Percentiles rank a stretch among this genome's conserved stretches.
Conservation (phyloP, 2,113 vertebrate genomes). For the Clarias batrachus region DNA sequence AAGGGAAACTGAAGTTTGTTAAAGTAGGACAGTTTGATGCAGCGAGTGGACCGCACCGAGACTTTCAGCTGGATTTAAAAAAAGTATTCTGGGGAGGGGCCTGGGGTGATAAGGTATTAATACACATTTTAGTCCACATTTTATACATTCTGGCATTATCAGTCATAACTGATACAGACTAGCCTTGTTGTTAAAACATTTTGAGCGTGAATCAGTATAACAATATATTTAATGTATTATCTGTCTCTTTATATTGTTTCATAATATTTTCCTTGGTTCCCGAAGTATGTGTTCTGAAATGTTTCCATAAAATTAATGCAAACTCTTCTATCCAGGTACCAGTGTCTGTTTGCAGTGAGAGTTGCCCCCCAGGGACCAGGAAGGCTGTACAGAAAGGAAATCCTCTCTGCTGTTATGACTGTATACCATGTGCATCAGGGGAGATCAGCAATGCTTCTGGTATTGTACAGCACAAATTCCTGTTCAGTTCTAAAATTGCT, state of each 20-base stretch:
- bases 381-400: slow-evolving; percentile 40
- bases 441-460: slow-evolving; percentile 36
- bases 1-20: slow-evolving; percentile 62
- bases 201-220: background rate
- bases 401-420: slow-evolving; percentile 29
- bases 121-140: background rate
- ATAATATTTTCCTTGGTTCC: background rate
- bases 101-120: slow-evolving; percentile 44
- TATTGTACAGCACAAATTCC: background rate
- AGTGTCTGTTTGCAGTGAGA: slow-evolving; percentile 40
- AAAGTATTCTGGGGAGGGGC: slow-evolving; percentile 56
- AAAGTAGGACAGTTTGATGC: slow-evolving; percentile 70
- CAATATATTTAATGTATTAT: background rate
- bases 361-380: slow-evolving; percentile 33
- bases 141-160: too few relatives aligned
- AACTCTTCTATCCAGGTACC: slow-evolving; percentile 8
- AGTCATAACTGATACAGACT: background rate
- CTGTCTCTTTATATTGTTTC: background rate
- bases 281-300: background rate
- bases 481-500: background rate
- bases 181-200: background rate
- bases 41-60: slow-evolving; percentile 40
- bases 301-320: background rate
- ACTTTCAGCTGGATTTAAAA: slow-evolving; percentile 56
- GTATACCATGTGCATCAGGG: slow-evolving; percentile 23